Conservation (phyloP, 2,888 invertebrate genomes). For the Alcis repandata region DNA sequence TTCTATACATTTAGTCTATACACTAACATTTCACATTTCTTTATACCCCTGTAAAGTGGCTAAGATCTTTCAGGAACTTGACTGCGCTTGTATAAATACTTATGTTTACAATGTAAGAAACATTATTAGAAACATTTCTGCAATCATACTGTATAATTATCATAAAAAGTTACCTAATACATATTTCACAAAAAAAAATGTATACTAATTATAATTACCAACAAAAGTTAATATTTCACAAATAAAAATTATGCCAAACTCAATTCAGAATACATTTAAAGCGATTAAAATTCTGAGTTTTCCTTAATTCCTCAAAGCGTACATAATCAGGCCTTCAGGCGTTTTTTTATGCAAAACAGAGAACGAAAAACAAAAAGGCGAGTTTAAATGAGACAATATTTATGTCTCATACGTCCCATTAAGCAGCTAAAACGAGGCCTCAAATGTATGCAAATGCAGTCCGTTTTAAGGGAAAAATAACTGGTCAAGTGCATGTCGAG, state of each 20-base stretch:
- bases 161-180: no score
- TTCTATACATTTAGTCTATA: no score
- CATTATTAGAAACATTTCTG: no score
- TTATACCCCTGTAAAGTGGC: no score
- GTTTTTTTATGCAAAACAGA: slow-evolving; percentile 66
- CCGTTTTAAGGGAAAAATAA: slow-evolving; percentile 49
- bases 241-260: slow-evolving; percentile 36
- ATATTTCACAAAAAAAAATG: no score
- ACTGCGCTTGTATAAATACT: no score
- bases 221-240: no score
- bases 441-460: slow-evolving; percentile 76
- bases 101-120: no score
- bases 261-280: slow-evolving; percentile 53
- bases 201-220: no score
- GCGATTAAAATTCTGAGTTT: slow-evolving; percentile 50
- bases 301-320: slow-evolving; percentile 60
- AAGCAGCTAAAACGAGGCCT: slow-evolving; percentile 73
- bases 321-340: slow-evolving; percentile 61
- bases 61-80: no score
- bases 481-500: slow-evolving; percentile 9
- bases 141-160: no score
- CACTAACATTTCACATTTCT: no score
- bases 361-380: slow-evolving; percentile 48
- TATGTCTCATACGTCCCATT: slow-evolving; percentile 77
- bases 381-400: slow-evolving; percentile 69